phyloP scores from a whole-genome alignment of 2,113 vertebrate species.

The Ia io region DNA sequence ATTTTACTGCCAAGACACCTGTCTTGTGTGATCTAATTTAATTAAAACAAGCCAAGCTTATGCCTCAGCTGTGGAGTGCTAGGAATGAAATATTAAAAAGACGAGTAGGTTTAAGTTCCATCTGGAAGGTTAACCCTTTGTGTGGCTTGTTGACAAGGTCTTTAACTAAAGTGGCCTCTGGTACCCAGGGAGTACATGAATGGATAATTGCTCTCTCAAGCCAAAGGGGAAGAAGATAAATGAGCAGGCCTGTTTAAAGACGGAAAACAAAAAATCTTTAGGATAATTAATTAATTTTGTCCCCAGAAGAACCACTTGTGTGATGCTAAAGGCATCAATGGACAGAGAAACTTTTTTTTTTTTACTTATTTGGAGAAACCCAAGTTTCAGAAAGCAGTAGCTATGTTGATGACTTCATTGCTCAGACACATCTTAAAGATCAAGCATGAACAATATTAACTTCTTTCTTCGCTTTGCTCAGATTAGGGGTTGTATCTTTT shows the following conservation, averaged over 20 bases:
- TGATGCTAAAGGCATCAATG: constrained; percentile 23
- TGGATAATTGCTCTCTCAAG: constrained; percentile 74
- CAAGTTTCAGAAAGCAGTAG: neutral
- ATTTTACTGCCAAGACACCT: constrained; percentile 85
- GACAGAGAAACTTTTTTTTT: constrained; percentile 39
- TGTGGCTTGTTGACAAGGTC: constrained; percentile 77
- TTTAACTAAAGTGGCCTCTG: constrained; percentile 76
- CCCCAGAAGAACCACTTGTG: constrained; percentile 65
- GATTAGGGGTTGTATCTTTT: accelerated
- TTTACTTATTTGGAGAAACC: constrained; percentile 43
- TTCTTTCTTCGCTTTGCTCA: neutral
- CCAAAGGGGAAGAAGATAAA: constrained; percentile 60
- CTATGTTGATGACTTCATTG: neutral
- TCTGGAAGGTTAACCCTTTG: constrained; percentile 85
- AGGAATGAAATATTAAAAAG: constrained; percentile 84
- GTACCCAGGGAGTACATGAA: constrained; percentile 75
- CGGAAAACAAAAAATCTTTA: constrained; percentile 70
- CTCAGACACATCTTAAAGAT: constrained; percentile 30
- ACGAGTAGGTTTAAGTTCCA: constrained; percentile 78
- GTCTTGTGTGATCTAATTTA: constrained; percentile 84
- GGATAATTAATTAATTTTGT: constrained; percentile 74
- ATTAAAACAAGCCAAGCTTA: constrained; percentile 83
- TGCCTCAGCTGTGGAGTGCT: constrained; percentile 81
- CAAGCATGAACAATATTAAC: constrained; percentile 24
- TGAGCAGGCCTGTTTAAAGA: constrained; percentile 63